Conservation (phyloP, 2,888 invertebrate genomes). For the Zhuqinia jingwanae region DNA sequence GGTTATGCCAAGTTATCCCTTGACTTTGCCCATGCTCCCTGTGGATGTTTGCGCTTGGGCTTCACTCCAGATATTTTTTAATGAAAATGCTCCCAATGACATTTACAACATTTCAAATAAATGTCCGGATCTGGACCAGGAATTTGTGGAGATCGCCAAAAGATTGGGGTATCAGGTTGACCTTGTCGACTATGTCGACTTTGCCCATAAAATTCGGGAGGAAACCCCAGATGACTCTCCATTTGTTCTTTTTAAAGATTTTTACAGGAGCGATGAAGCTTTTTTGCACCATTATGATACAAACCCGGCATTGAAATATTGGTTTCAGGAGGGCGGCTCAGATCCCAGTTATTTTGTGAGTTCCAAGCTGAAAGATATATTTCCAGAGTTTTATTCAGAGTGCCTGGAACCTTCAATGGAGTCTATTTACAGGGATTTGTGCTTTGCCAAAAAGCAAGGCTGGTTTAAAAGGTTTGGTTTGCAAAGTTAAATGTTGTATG, state of each 20-base stretch:
- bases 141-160: neutral
- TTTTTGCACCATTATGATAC: neutral
- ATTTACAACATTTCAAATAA: slow-evolving; percentile 1
- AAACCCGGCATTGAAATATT: neutral
- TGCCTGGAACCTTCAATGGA: neutral
- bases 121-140: neutral
- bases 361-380: neutral
- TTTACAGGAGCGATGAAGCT: neutral
- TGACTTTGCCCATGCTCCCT: neutral
- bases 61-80: slow-evolving; percentile 1
- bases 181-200: slow-evolving; percentile 9
- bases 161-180: slow-evolving; percentile 8
- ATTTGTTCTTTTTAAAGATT: slow-evolving; percentile 8
- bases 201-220: neutral
- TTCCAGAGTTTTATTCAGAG: slow-evolving; percentile 3
- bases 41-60: slow-evolving; percentile 20
- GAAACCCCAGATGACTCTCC: neutral
- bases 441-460: slow-evolving; percentile 9
- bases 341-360: neutral
- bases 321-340: neutral
- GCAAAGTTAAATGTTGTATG: too few species aligned
- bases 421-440: neutral
- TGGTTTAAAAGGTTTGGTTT: slow-evolving; percentile 35
- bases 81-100: neutral
- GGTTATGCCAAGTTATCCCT: neutral